phyloP scores from a whole-genome alignment of 2,797 vertebrate genomes.

The Enteromius radiatus region DNA sequence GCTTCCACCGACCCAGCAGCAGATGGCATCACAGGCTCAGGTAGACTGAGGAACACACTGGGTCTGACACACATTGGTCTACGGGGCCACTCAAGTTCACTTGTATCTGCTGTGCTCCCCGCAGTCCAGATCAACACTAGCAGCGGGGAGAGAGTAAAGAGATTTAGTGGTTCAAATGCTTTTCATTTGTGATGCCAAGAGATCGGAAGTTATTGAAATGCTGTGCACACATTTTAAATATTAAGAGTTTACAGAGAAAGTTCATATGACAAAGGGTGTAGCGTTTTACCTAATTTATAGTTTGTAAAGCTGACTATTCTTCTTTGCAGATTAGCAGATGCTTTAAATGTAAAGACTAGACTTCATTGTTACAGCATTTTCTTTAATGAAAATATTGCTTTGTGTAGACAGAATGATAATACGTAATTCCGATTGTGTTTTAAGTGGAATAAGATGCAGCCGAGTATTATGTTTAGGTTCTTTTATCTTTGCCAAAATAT shows the following conservation, averaged over 20 bases:
- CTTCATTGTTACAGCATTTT: neutral
- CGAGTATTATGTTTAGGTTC: constrained; percentile 3
- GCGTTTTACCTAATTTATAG: constrained; percentile 26
- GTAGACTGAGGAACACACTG: constrained; percentile 78
- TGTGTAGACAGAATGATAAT: neutral
- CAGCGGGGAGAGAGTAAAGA: constrained; percentile 6
- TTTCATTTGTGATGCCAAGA: neutral
- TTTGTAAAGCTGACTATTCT: neutral
- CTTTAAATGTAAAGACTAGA: neutral
- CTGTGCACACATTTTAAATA: constrained; percentile 20
- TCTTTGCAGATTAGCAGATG: neutral
- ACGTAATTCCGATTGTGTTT: neutral
- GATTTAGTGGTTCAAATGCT: constrained; percentile 2
- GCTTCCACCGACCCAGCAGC: constrained; percentile 81
- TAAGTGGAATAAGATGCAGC: neutral
- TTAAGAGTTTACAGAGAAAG: neutral
- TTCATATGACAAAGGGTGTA: neutral
- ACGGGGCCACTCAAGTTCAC: constrained; percentile 40
- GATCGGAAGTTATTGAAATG: neutral
- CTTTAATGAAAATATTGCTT: neutral
- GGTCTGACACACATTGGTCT: constrained; percentile 60
- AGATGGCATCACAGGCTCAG: constrained; percentile 83
- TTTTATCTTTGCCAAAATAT: constrained; percentile 5
- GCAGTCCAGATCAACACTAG: constrained; percentile 10
- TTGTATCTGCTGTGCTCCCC: constrained; percentile 34